Conservation (phyloP, 2,113 vertebrate species). For the Marmota monax region DNA sequence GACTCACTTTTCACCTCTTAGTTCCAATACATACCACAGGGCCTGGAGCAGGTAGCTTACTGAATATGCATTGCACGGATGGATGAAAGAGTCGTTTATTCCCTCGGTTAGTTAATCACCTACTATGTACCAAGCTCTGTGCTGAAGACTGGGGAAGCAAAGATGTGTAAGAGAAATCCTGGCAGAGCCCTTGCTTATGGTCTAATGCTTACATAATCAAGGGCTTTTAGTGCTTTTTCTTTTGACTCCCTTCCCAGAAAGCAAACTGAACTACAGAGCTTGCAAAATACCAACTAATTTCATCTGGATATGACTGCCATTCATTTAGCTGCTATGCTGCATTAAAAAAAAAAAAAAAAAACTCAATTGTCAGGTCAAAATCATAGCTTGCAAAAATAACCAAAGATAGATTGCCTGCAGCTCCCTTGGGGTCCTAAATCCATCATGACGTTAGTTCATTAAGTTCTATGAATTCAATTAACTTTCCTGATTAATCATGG, state of each 20-base stretch:
- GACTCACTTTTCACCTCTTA: neutral
- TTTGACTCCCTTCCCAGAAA: conserved; percentile 69
- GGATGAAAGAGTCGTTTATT: neutral
- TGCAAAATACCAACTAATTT: conserved; percentile 47
- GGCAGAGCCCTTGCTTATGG: too few relatives aligned
- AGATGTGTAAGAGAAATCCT: neutral
- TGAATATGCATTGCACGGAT: neutral
- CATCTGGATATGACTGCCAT: neutral
- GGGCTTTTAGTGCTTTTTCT: conserved; percentile 6
- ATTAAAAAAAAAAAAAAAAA: neutral
- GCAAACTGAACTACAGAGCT: conserved; percentile 59
- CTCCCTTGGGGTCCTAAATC: neutral
- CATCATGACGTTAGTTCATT: neutral
- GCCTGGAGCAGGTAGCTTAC: neutral
- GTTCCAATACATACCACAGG: neutral
- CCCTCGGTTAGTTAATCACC: too few relatives aligned
- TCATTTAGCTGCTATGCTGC: neutral
- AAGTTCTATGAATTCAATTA: conserved; percentile 37
- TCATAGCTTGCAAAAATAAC: neutral
- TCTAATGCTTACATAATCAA: conserved; percentile 1
- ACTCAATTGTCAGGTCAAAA: neutral
- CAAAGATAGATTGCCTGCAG: neutral
- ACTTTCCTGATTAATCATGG: conserved; percentile 38
- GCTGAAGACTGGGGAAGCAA: neutral
- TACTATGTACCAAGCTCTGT: too few relatives aligned